Evolutionary conservation across 2,888 invertebrate genomes (phyloP), one percentile per base, ranked within the genome.

Genomic region (Pollenia amentaria): DNA sequence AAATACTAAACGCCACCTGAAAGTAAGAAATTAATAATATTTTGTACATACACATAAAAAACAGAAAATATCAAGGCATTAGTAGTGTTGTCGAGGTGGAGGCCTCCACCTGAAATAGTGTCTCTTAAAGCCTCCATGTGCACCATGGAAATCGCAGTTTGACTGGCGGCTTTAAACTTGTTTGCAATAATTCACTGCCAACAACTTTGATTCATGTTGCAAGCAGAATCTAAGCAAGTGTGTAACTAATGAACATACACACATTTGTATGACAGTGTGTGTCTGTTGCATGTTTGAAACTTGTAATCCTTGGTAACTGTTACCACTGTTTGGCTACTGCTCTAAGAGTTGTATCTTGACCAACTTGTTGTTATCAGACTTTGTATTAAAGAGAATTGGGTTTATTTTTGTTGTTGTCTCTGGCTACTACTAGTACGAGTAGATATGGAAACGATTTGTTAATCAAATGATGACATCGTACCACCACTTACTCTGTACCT

Each of bases 181-280:
- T 92, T 91, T 90, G 91, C 91, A 90, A 92, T 92, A 93, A 92
- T 93, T 92, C 92, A 92, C 90, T 92, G 88, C 89, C 89, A 90
- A 89, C 89, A 87, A 88, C 88, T 88, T 85, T 89, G 89, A 89
- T 88, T 84, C 88, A 89, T 88, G 89, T 84, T 55, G 29, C 16
- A 44, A 53, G 80, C 73, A 75, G 67, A 18, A 60, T 77, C 70
- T 16, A 64, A 78, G 70, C 72, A 77, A 76, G 64, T 48, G 78
- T 57, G 18, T 53, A 70, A 29, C 29, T 29, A 29, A 29, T 29
- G 6, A 42, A 62, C 70, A 60, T 10, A 65, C 51, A 51, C 16
- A 60, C 14, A 48, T 44, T 12, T 42, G 12, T 38, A 38, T 44
- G 29, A 18, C 18, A 72, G 46, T 48, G 16, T 16, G 48, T 75